phyloP scores from a whole-genome alignment of 2,888 invertebrate species.

The Parapristionchus giblindavisi region DNA sequence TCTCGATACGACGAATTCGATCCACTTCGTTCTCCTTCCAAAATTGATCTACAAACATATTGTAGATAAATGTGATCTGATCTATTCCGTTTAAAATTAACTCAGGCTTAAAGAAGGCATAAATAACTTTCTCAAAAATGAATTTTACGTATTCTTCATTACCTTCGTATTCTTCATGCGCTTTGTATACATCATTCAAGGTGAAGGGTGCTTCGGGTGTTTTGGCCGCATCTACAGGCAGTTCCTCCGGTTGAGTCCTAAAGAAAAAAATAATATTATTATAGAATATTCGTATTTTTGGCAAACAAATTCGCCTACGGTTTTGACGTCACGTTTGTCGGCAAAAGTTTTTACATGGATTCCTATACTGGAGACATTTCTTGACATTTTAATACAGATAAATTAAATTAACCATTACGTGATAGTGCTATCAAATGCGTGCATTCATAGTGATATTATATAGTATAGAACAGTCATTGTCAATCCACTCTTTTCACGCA shows the following conservation, averaged over 20 bases:
- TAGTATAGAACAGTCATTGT: too few species aligned
- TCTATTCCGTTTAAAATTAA: neutral
- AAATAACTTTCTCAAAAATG: neutral
- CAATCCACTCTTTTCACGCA: too few species aligned
- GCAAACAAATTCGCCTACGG: too few species aligned
- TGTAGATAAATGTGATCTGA: neutral
- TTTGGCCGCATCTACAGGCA: neutral
- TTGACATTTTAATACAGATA: neutral
- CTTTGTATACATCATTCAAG: neutral
- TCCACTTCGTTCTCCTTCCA: slow-evolving; percentile 25
- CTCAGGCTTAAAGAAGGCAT: neutral
- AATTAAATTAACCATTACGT: neutral
- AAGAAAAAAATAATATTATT: neutral
- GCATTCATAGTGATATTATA: neutral
- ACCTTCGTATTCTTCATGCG: slow-evolving; percentile 9
- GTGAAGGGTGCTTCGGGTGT: neutral
- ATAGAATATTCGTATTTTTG: neutral
- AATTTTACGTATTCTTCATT: neutral
- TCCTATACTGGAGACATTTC: too few species aligned
- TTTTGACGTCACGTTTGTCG: too few species aligned
- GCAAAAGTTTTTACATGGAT: too few species aligned
- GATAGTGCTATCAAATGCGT: neutral
- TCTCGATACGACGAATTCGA: slow-evolving; percentile 6
- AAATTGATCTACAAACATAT: slow-evolving; percentile 7
- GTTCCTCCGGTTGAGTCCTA: neutral